Base-by-base conservation (phyloP, 2,797 vertebrate genomes). In the Lates japonicus region DNA sequence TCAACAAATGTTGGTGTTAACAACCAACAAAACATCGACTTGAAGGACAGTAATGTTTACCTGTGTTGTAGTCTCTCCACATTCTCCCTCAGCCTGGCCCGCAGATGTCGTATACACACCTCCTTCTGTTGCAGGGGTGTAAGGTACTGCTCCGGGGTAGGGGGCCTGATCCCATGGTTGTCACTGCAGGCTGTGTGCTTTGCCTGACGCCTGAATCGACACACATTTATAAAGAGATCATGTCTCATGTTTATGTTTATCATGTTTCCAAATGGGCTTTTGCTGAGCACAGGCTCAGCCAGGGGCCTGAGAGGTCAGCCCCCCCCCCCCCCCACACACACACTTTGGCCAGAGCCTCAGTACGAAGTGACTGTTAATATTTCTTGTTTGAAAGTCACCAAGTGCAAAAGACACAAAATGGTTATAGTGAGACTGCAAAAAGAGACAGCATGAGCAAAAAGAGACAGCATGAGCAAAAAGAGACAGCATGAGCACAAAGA, bases 51-150 rank as follows among this genome's bases (percentile, higher is more conserved):
- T 17, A 16, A 9, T 52, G 60, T 94, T 94, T 76, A 98, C 98
- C 97, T 97, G 95, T 99, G 96, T 79, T 99, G 97, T 41, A 99
- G 95, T 75, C 96, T 90, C 73, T 99, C 98, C 82, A 98, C 96
- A 0, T 98, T 97, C 81, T 99, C 98, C 90, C 96, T 97, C 80
- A 99, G 96, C 65, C 97, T 93, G 74, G 97, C 95, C 61, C 95
- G 96, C 84, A 99, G 96, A 83, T 99, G 98, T 57, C 98, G 94
- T 88, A 99, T 99, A 83, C 97, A 98, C 76, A 99, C 98, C 93
- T 99, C 98, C 92, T 99, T 99, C 95, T 99, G 98, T 90, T 99
- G 98, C 90, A 99, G 96, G 0, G 98, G 98, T 0, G 98, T 99
- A 74, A 99, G 96, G 94, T 99, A 99, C 94, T 99, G 98, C 85